Evolutionary conservation across 2,113 vertebrate species (phyloP).

Genomic region (Enhydra lutris): DNA sequence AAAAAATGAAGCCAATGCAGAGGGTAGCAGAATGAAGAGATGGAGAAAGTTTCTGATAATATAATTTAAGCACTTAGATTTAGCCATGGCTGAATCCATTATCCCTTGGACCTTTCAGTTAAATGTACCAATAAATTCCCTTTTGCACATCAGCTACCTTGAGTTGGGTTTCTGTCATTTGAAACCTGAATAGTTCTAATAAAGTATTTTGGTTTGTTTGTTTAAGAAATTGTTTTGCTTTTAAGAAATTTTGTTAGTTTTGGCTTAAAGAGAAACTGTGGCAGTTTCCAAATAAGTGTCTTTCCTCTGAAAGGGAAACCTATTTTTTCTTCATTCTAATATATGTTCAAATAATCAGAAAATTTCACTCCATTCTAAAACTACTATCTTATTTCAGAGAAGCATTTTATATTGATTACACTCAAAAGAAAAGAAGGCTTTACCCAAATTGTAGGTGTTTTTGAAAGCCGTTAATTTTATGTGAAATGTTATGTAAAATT

Average conservation of each 20-base stretch:
- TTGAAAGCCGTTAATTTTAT: not conserved
- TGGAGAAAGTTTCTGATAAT: not conserved
- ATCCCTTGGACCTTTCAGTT: not conserved
- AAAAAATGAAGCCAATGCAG: not conserved
- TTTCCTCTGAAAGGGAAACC: not conserved
- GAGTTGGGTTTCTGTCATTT: not conserved
- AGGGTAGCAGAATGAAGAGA: not conserved
- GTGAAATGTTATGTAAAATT: not conserved
- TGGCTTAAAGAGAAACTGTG: not conserved
- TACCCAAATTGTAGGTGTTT: not conserved
- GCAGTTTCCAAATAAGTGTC: not conserved
- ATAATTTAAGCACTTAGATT: not conserved
- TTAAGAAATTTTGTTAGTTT: constrained; percentile 22
- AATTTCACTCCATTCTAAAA: not conserved
- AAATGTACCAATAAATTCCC: not conserved
- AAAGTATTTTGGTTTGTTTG: not conserved
- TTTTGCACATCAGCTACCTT: not conserved
- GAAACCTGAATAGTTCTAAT: not conserved
- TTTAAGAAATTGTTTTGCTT: not conserved
- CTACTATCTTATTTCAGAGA: not conserved
- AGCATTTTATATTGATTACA: not conserved
- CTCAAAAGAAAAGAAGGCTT: not conserved
- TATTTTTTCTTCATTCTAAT: not conserved
- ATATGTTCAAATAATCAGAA: not conserved
- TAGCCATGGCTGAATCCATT: not conserved